Base-by-base conservation (phyloP, 2,113 vertebrate species). In the Diphyllodes magnificus region DNA sequence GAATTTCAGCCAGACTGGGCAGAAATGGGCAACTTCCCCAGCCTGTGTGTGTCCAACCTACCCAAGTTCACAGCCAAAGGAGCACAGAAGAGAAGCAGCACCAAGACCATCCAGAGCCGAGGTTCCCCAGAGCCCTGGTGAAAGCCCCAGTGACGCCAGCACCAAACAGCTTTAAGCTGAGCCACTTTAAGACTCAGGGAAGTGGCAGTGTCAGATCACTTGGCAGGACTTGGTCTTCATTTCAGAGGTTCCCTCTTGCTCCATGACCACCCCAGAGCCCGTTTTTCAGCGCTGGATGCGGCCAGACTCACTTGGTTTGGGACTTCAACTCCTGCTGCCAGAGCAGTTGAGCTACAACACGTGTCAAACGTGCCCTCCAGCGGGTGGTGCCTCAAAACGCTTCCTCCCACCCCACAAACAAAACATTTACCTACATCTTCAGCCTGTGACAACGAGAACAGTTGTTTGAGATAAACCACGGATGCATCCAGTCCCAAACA, bases 231-330 rank as follows among this genome's bases (percentile, higher is more conserved):
- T 4, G 8, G 5, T 31, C 12, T 60, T 59, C 44, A 63, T 7
- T 63, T 13, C 49, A 59, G 15, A 66, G 19, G 22, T 6, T 56
- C 49, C 31, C 27, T n/a, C 35, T 70, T 33, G 50, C 49, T 39
- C 57, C 1, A 0, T 2, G 35, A 42, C 4, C 1, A 28, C 22
- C 20, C 20, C 76, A 54, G 24, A 30, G 20, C 13, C 25, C 15
- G 14, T 24, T 89, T 37, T 39, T 22, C 59, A 72, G 75, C 40
- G 39, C 63, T 24, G 6, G 9, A 6, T 3, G 9, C 25, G n/a
- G 42, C 47, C 42, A 77, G 20, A 10, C 56, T 39, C 51, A 2
- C 12, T 22, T 7, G 13, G 10, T 57, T 82, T 44, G 53, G 44
- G 40, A 14, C 8, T 56, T 21, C n/a, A 61, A 33, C 16, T 68